phyloP scores from a whole-genome alignment of 2,113 vertebrate genomes.

The Pseudopodoces humilis region DNA sequence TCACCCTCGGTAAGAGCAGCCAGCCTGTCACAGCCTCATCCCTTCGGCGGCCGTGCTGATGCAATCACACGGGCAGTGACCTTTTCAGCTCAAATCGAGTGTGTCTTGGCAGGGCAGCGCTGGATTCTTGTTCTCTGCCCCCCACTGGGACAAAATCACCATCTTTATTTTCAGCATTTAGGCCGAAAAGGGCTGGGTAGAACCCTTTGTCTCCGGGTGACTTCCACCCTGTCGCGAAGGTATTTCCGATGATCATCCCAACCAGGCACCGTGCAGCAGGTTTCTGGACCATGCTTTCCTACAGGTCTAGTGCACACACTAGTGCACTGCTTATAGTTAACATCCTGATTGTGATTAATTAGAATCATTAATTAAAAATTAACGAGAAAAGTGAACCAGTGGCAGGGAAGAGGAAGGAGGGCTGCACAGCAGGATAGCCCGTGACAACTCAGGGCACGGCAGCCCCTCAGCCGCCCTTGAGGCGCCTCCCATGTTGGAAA shows the following conservation, averaged over 20 bases:
- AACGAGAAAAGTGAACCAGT: background rate
- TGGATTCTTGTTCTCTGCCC: background rate
- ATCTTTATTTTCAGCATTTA: background rate
- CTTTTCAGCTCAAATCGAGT: slow-evolving; percentile 16
- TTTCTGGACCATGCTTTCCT: background rate
- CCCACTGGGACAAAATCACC: background rate
- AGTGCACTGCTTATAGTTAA: background rate
- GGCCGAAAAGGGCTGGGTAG: background rate
- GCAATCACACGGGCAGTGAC: background rate
- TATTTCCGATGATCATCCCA: background rate
- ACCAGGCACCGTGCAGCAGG: background rate
- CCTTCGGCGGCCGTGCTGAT: background rate
- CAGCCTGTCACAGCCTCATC: background rate
- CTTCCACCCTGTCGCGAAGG: background rate
- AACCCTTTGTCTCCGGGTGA: background rate
- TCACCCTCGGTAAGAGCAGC: background rate
- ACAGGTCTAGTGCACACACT: background rate
- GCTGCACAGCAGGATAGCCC: background rate
- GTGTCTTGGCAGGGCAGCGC: background rate
- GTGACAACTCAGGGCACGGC: background rate
- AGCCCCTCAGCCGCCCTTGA: background rate
- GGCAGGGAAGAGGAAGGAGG: background rate
- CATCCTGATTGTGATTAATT: background rate
- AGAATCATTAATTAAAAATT: background rate
- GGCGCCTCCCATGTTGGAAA: background rate